Evolutionary conservation across 2,888 invertebrate species (phyloP), one percentile per base, ranked within the genome.

Genomic region (Drosophila antonietae): DNA sequence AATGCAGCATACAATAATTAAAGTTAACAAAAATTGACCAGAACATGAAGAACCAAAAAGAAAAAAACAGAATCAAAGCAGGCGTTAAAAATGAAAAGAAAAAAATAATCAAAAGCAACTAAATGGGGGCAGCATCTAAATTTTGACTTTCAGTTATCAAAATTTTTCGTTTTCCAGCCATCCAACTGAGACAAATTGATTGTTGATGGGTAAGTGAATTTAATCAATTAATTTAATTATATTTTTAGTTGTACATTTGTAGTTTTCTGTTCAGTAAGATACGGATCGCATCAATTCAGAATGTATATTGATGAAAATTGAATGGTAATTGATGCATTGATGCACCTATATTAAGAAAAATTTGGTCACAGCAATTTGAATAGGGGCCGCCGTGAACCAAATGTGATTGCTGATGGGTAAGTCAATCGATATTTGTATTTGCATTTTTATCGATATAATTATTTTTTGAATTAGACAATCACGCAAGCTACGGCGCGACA

Each of bases 401-500:
- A 65, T 61, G 53, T 60, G 60, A 65, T 39, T 59, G 49, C 53
- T 59, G 60, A 73, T 82, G 73, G 75, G 83, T 56, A 67, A 73
- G 61, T 69, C 10, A 6, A 57, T 41, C 15, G 31, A 12, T 39
- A 23, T 23, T 39, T 39, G n/a, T 53, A 10, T 39, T 39, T 20
- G 6, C 5, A 28, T 28, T 28, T 28, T 28, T 33, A 18, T 33
- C 18, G 51, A 51, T 49, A 33, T 51, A 33, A 51, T 33, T 31
- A 9, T 15, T 18, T 41, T 57, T 39, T n/a, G 12, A 14, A 20
- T 9, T 55, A 60, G 69, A 18, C 44, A 51, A 55, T n/a, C 12
- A 20, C 10, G 23, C 41, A 12, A 41, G 15, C 12, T 33, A 35
- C n/a, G 46, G 46, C 12, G 31, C 12, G 9, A 6, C 37, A 37